phyloP scores from a whole-genome alignment of 2,888 invertebrate species.

The Macrophya annulata region DNA sequence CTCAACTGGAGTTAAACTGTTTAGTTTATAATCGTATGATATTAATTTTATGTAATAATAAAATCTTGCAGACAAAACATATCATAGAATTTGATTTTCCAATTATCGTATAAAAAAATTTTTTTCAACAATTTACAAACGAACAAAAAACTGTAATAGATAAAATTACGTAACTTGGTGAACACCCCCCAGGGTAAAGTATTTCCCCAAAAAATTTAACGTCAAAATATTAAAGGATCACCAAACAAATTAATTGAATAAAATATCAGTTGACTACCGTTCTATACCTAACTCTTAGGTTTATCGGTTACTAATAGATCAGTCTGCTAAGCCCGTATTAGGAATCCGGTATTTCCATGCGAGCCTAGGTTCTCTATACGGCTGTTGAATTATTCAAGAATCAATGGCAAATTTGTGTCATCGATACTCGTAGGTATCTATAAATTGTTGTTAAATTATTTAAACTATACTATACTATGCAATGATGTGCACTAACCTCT shows the following conservation, averaged over 20 bases:
- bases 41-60: no score
- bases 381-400: constrained; percentile 45
- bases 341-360: constrained; percentile 38
- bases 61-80: no score
- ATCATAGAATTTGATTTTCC: no score
- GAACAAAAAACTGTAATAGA: neutral
- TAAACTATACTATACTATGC: neutral
- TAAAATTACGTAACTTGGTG: no score
- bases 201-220: no score
- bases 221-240: no score
- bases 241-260: no score
- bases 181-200: no score
- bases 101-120: neutral
- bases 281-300: neutral
- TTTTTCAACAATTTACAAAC: neutral
- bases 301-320: constrained; percentile 45
- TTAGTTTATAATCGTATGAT: no score
- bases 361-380: neutral
- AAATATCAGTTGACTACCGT: constrained; percentile 32
- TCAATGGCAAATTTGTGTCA: constrained; percentile 55
- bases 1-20: neutral
- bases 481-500: no score
- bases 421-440: constrained; percentile 16
- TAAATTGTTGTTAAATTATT: constrained; percentile 42
- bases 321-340: constrained; percentile 39